Conservation (phyloP, 35 echinoderm and acorn worm species). For the Diadema setosum region DNA sequence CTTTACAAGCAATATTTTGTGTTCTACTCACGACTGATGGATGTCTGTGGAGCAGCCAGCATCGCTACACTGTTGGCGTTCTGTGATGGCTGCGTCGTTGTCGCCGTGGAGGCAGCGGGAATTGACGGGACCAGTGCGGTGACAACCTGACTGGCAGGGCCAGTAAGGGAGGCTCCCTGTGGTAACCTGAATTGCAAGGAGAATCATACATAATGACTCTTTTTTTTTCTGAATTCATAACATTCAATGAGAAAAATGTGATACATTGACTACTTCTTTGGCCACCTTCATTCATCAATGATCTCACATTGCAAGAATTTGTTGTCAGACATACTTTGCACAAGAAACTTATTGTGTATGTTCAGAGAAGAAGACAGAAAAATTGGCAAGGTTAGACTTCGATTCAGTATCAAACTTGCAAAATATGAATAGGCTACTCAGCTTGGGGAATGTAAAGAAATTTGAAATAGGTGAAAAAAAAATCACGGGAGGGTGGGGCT, state of each 20-base stretch:
- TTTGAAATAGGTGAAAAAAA: too few relatives aligned
- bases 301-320: neutral
- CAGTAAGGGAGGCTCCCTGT: neutral
- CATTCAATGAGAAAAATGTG: too few relatives aligned
- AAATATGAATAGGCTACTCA: too few relatives aligned
- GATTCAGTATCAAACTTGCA: too few relatives aligned
- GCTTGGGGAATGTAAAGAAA: too few relatives aligned
- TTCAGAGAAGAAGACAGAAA: neutral
- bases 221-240: neutral
- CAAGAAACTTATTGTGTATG: neutral
- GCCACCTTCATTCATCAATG: neutral
- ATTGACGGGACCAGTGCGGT: neutral
- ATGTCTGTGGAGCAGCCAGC: conserved; percentile 3
- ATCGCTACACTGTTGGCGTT: neutral
- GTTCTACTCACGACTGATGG: conserved; percentile 21
- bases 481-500: too few relatives aligned
- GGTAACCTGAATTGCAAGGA: neutral
- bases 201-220: neutral
- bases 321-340: neutral
- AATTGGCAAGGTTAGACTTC: too few relatives aligned
- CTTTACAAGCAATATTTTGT: too few relatives aligned
- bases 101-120: neutral
- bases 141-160: neutral
- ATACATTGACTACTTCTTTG: too few relatives aligned
- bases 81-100: neutral